These are phyloP conservation scores for Cryptoblepharus egeriae DNA, from an alignment of 2,797 vertebrate genomes.

Conservation along the genomic window DNA sequence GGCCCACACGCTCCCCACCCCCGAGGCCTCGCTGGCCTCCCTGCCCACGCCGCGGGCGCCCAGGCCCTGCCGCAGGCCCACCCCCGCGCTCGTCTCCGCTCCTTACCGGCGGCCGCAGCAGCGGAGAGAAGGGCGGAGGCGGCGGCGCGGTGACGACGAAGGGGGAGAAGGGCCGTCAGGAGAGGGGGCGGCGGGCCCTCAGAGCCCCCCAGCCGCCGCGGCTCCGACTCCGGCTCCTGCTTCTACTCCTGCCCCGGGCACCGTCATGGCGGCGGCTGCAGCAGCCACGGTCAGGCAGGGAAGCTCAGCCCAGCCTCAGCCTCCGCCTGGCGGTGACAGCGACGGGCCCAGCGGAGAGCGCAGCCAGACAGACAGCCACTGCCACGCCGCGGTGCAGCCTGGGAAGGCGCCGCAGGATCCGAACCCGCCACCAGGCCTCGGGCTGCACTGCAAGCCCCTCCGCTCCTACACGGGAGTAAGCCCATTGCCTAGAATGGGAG, in stretches of 20 bases:
- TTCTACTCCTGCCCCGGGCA: conserved; percentile 11
- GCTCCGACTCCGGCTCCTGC: too few relatives aligned
- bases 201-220: conserved; percentile 18
- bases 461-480: too few relatives aligned
- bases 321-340: conserved; percentile 68
- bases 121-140: conserved; percentile 46
- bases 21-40: conserved; percentile 14
- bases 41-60: not conserved
- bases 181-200: conserved; percentile 28
- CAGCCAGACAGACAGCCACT: conserved; percentile 76
- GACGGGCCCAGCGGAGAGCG: conserved; percentile 66
- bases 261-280: conserved; percentile 41
- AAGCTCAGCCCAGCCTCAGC: conserved; percentile 55
- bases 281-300: conserved; percentile 30
- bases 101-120: conserved; percentile 42
- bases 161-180: conserved; percentile 32
- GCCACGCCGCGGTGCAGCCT: conserved; percentile 69
- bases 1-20: conserved; percentile 16
- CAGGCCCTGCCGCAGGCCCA: too few relatives aligned
- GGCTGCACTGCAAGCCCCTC: too few relatives aligned
- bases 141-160: conserved; percentile 22
- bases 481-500: too few relatives aligned
- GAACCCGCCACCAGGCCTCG: conserved; percentile 19
- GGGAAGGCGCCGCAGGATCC: conserved; percentile 72
- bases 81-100: too few relatives aligned